These are phyloP conservation scores for Calidris pygmaea DNA, from an alignment of 2,113 vertebrate species.

Conservation along the genomic window DNA sequence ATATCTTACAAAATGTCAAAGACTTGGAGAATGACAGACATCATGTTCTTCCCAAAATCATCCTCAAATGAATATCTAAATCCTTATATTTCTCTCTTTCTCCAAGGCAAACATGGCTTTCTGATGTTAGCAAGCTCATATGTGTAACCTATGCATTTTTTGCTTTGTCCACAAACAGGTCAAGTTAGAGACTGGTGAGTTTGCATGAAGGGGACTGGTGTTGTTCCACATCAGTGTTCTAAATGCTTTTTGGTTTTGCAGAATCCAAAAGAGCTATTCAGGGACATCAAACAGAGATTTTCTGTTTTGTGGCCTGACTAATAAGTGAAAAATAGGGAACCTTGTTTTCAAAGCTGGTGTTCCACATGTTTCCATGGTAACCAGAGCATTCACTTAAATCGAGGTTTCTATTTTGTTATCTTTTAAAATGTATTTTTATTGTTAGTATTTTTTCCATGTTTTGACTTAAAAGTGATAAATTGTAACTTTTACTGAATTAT, in stretches of 20 bases:
- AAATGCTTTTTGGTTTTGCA: background rate
- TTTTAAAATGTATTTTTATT: background rate
- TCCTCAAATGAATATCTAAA: background rate
- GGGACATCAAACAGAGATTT: background rate
- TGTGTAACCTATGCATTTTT: background rate
- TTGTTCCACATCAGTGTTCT: background rate
- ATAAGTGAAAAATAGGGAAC: background rate
- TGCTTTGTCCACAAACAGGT: background rate
- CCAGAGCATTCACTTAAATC: background rate
- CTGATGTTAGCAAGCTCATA: background rate
- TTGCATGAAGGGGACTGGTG: background rate
- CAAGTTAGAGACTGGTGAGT: background rate
- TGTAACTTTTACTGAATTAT: background rate
- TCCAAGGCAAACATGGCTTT: background rate
- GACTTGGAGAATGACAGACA: background rate
- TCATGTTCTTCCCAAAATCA: background rate
- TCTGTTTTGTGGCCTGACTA: background rate
- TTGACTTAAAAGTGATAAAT: background rate
- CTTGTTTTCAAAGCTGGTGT: background rate
- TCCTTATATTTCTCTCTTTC: background rate
- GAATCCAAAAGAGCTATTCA: background rate
- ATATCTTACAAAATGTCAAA: background rate
- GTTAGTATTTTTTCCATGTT: background rate
- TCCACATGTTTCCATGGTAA: constrained; percentile 27
- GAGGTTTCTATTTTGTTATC: background rate